phyloP scores from a whole-genome alignment of 2,888 invertebrate genomes.

The Leucophenga maculata region DNA sequence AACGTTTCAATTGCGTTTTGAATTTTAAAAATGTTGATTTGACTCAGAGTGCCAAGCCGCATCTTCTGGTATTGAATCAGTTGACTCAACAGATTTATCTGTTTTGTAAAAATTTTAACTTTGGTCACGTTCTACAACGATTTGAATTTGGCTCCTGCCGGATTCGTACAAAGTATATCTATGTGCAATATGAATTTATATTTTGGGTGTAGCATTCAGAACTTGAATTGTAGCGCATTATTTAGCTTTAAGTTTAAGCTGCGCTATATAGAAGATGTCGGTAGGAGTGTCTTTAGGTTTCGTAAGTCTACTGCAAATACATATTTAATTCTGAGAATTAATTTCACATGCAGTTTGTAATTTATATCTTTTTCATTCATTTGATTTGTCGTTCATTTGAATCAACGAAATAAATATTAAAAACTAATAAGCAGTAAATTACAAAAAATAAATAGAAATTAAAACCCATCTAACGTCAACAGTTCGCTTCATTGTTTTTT shows the following conservation, averaged over 20 bases:
- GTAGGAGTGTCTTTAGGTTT: constrained; percentile 33
- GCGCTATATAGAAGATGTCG: constrained; percentile 57
- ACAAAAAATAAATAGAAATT: not conserved
- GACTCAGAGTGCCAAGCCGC: no score
- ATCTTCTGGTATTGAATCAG: not conserved
- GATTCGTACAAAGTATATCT: not conserved
- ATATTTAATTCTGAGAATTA: not conserved
- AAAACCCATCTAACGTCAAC: not conserved
- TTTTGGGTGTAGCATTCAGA: constrained; percentile 15
- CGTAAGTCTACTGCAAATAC: not conserved
- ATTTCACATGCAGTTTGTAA: constrained; percentile 31
- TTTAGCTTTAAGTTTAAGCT: not conserved
- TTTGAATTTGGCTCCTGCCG: not conserved
- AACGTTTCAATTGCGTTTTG: no score
- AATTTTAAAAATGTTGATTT: no score
- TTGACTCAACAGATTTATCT: not conserved
- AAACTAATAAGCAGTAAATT: not conserved
- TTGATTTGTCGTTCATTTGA: constrained; percentile 34
- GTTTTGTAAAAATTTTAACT: constrained; percentile 20
- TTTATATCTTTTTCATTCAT: constrained; percentile 38
- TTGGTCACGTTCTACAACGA: constrained; percentile 34
- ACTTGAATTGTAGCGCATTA: not conserved
- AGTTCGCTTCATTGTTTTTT: constrained; percentile 14
- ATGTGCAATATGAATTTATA: not conserved
- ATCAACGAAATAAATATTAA: constrained; percentile 11